phyloP scores from a whole-genome alignment of 2,113 vertebrate species.

The Gulo gulo region DNA sequence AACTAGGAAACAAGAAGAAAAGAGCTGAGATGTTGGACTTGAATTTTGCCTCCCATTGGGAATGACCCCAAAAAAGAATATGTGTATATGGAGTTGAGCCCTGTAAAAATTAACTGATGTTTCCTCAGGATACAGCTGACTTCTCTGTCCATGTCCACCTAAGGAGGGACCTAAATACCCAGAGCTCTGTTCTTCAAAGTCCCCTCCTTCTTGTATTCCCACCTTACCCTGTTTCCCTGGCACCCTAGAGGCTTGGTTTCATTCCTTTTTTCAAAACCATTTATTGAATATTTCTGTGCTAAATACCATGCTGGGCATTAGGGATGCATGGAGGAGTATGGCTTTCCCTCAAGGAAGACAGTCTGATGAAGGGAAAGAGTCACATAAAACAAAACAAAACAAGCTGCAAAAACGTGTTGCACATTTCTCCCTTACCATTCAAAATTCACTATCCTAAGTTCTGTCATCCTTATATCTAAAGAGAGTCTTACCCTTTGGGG shows the following conservation, averaged over 20 bases:
- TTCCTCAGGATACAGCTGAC: background rate
- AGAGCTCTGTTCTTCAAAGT: background rate
- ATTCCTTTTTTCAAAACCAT: constrained; percentile 1
- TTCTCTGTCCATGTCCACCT: background rate
- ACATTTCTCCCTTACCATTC: background rate
- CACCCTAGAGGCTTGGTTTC: background rate
- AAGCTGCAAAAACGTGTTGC: background rate
- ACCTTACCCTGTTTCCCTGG: background rate
- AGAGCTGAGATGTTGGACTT: constrained; percentile 78
- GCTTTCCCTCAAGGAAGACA: constrained; percentile 24
- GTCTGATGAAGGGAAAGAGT: background rate
- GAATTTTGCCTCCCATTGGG: constrained; percentile 67
- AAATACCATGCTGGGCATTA: background rate
- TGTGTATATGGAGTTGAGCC: background rate
- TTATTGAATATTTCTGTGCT: background rate
- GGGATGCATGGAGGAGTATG: background rate
- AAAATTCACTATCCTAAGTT: background rate
- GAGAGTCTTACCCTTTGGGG: background rate
- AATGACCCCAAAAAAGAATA: background rate
- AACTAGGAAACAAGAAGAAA: constrained; percentile 79
- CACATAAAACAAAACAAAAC: constrained; percentile 20
- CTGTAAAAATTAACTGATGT: background rate
- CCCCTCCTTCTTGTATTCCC: background rate
- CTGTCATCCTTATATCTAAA: background rate
- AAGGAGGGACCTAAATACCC: background rate